Evolutionary conservation across 2,888 invertebrate genomes (phyloP).

Genomic region (Cybosia mesomella): DNA sequence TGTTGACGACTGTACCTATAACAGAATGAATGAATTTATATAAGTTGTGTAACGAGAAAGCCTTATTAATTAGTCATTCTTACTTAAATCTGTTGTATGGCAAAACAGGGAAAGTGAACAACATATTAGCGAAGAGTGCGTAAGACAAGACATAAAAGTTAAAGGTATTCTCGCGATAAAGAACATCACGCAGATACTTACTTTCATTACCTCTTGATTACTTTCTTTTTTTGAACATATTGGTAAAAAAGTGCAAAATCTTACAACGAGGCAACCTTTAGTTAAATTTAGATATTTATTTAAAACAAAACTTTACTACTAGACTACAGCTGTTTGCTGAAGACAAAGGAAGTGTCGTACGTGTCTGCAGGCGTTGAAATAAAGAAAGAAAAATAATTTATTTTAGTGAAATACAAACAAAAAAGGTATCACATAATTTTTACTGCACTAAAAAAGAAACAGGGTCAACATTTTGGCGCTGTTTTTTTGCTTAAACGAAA

Average conservation of each 20-base stretch:
- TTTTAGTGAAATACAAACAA: too few species aligned
- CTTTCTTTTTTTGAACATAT: background rate
- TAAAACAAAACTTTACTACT: too few species aligned
- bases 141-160: background rate
- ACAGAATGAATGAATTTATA: constrained; percentile 24
- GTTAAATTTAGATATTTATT: background rate
- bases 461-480: too few species aligned
- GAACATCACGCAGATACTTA: background rate
- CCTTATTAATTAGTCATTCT: constrained; percentile 53
- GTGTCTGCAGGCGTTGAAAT: too few species aligned
- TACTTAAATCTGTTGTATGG: constrained; percentile 39
- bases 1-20: constrained; percentile 16
- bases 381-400: too few species aligned
- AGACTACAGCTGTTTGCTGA: too few species aligned
- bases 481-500: too few species aligned
- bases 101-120: constrained; percentile 48
- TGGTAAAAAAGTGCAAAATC: background rate
- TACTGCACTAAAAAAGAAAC: too few species aligned
- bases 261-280: background rate
- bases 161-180: background rate
- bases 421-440: too few species aligned
- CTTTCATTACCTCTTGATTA: background rate
- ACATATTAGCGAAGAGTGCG: constrained; percentile 28
- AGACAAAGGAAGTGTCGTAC: too few species aligned
- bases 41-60: constrained; percentile 48